phyloP scores from a whole-genome alignment of 2,797 vertebrate genomes.

The Labroides dimidiatus region DNA sequence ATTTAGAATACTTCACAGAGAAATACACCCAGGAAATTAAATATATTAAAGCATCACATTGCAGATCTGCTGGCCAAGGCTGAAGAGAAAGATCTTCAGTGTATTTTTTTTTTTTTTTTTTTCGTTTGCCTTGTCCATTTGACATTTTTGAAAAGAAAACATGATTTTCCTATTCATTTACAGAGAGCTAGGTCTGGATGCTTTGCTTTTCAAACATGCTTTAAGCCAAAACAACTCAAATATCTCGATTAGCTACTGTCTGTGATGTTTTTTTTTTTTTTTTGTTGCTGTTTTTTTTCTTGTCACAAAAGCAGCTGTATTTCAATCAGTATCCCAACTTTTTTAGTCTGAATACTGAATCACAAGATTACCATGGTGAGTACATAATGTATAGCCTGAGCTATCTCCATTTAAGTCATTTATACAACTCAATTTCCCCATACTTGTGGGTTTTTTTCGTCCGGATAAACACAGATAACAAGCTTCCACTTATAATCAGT shows the following conservation, averaged over 20 bases:
- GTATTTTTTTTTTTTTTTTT: neutral
- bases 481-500: neutral
- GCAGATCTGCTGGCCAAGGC: neutral
- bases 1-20: neutral
- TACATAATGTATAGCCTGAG: neutral
- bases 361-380: too few relatives aligned
- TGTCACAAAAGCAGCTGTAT: neutral
- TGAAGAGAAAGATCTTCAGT: neutral
- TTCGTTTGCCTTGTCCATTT: neutral
- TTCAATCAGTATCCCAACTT: neutral
- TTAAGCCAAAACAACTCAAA: neutral
- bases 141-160: neutral
- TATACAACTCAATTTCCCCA: neutral
- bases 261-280: neutral
- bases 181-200: neutral
- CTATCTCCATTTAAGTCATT: neutral
- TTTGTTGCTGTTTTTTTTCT: too few relatives aligned
- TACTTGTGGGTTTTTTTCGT: too few relatives aligned
- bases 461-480: neutral
- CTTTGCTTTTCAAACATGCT: neutral
- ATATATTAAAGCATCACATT: slow-evolving; percentile 2
- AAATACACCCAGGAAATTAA: neutral
- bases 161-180: neutral
- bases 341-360: too few relatives aligned
- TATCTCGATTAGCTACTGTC: neutral